Evolutionary conservation across 2,888 invertebrate species (phyloP).

Genomic region (Megalurothrips usitatus): DNA sequence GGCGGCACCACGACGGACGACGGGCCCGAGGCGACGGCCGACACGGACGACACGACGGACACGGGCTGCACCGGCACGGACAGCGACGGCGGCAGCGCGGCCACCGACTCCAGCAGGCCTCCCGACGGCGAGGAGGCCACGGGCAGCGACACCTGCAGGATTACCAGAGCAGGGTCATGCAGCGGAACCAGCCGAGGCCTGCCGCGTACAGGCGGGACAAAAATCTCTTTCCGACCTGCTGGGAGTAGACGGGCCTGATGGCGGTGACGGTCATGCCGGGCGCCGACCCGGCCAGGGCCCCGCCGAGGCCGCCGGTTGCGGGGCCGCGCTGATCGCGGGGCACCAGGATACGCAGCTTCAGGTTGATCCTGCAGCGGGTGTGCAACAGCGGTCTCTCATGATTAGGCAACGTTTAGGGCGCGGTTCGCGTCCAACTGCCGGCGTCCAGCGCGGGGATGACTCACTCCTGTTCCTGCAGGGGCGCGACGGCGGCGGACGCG

Average conservation of each 20-base stretch:
- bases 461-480: slow-evolving; percentile 11
- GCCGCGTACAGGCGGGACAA: too few relatives aligned
- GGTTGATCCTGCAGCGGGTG: not conserved
- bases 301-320: too few relatives aligned
- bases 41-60: not conserved
- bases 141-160: not conserved
- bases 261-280: not conserved
- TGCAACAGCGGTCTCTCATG: not conserved
- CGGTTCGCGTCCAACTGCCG: too few relatives aligned
- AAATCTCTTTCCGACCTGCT: not conserved
- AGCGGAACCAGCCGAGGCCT: too few relatives aligned
- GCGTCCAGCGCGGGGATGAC: not conserved
- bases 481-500: not conserved
- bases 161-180: not conserved
- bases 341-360: slow-evolving; percentile 11
- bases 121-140: not conserved
- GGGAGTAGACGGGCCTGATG: not conserved
- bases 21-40: not conserved
- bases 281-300: too few relatives aligned
- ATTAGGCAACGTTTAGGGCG: too few relatives aligned
- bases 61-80: not conserved
- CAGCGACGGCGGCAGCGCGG: slow-evolving; percentile 7
- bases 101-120: not conserved
- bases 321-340: not conserved
- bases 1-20: not conserved